These are phyloP conservation scores for Agraylea sexmaculata DNA, from an alignment of 1,140 invertebrate species.

Conservation along the genomic window DNA sequence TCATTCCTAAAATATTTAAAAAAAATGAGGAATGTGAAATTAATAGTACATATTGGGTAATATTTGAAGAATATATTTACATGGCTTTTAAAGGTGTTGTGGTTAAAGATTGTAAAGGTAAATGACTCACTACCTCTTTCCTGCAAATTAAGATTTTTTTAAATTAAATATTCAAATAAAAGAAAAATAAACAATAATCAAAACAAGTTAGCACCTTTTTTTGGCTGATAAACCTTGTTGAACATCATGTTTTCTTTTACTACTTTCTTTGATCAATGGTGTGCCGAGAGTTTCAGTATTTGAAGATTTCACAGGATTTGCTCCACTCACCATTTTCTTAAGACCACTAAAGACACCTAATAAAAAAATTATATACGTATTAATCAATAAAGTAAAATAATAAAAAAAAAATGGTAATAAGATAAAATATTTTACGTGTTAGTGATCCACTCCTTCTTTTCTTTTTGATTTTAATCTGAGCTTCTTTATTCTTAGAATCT, in stretches of 20 bases:
- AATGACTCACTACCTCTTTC: conserved; percentile 38
- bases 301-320: conserved; percentile 25
- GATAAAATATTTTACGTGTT: conserved; percentile 48
- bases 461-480: conserved; percentile 49
- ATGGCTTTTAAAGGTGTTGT: conserved; percentile 27
- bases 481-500: conserved; percentile 34
- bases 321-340: conserved; percentile 59
- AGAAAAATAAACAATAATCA: conserved; percentile 15
- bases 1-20: conserved; percentile 31
- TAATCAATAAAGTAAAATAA: conserved; percentile 10
- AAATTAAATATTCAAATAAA: conserved; percentile 13
- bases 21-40: conserved; percentile 12
- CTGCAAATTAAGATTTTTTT: conserved; percentile 24
- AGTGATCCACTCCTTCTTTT: conserved; percentile 70
- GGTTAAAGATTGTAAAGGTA: conserved; percentile 33
- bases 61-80: conserved; percentile 11
- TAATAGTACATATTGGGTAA: background rate
- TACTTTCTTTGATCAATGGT: conserved; percentile 32
- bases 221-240: conserved; percentile 45
- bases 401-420: conserved; percentile 8
- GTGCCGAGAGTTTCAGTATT: conserved; percentile 34
- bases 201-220: conserved; percentile 43
- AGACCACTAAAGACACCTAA: conserved; percentile 64
- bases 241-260: conserved; percentile 33
- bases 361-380: conserved; percentile 22